A percentile compares a stretch with the other conserved stretches of the same genome.
Evolutionary conservation across 2,888 invertebrate genomes (phyloP).

Genomic region (Lapara coniferarum): DNA sequence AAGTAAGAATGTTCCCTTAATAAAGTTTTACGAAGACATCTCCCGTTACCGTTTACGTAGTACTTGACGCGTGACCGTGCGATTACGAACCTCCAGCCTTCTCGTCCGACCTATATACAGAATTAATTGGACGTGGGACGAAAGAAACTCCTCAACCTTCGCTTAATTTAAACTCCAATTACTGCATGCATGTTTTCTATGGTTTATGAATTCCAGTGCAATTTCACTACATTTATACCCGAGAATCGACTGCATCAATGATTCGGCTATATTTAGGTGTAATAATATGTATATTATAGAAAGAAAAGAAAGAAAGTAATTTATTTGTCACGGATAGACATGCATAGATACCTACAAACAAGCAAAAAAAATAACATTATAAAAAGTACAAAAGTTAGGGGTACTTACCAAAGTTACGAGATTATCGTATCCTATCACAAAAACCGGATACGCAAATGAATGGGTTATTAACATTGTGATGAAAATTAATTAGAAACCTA

Average conservation of each 20-base stretch:
- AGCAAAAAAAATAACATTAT: too few relatives aligned
- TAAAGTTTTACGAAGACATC: not conserved
- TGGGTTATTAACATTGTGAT: too few relatives aligned
- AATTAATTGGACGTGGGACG: slow-evolving; percentile 14
- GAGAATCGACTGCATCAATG: not conserved
- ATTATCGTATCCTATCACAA: too few relatives aligned
- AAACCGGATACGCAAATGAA: too few relatives aligned
- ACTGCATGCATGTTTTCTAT: not conserved
- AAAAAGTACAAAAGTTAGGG: too few relatives aligned
- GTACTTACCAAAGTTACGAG: too few relatives aligned
- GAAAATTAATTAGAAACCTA: too few relatives aligned
- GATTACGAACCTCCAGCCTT: not conserved
- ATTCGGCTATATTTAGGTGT: not conserved
- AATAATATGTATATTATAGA: too few relatives aligned
- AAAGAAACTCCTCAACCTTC: slow-evolving; percentile 11
- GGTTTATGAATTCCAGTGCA: not conserved
- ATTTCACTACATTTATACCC: not conserved
- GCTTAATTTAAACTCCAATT: not conserved
- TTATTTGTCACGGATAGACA: too few relatives aligned
- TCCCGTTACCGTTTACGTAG: not conserved
- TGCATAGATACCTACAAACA: too few relatives aligned
- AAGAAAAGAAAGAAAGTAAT: too few relatives aligned
- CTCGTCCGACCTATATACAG: slow-evolving; percentile 15
- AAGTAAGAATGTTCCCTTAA: not conserved
- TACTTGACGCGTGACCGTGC: not conserved